A percentile compares a stretch with the other conserved stretches of the same genome.
phyloP scores from a whole-genome alignment of 2,888 invertebrate species.

The Iselma pallidipennis region DNA sequence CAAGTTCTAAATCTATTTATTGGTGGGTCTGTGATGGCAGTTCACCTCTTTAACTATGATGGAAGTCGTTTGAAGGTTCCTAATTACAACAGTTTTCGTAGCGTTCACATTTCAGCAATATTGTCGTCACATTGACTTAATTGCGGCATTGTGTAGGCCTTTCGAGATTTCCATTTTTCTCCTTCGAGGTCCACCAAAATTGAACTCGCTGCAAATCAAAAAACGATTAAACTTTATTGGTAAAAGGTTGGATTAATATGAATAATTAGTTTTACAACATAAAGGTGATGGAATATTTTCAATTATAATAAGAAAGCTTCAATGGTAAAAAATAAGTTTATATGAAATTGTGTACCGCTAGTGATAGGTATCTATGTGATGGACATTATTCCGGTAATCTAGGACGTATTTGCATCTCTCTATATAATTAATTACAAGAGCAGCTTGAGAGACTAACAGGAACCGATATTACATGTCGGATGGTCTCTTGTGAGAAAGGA shows the following conservation, averaged over 20 bases:
- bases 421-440: conserved; percentile 22
- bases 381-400: conserved; percentile 25
- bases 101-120: conserved; percentile 16
- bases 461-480: conserved; percentile 15
- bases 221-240: not conserved
- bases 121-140: conserved; percentile 22
- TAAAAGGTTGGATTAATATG: not conserved
- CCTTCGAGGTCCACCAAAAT: not conserved
- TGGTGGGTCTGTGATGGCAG: not conserved
- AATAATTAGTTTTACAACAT: not conserved
- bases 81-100: conserved; percentile 21
- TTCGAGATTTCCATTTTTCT: not conserved
- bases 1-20: too few relatives aligned
- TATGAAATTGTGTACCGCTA: too few relatives aligned
- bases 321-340: not conserved
- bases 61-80: conserved; percentile 16
- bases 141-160: conserved; percentile 15
- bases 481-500: conserved; percentile 1
- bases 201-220: not conserved
- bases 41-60: conserved; percentile 6
- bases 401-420: conserved; percentile 30
- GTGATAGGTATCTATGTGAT: not conserved
- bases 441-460: conserved; percentile 24
- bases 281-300: too few relatives aligned
- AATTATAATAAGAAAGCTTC: not conserved